Evolutionary conservation across 1,140 invertebrate species (phyloP), one percentile per base, ranked within the genome.

Genomic region (Leptestheria dahalacensis): DNA sequence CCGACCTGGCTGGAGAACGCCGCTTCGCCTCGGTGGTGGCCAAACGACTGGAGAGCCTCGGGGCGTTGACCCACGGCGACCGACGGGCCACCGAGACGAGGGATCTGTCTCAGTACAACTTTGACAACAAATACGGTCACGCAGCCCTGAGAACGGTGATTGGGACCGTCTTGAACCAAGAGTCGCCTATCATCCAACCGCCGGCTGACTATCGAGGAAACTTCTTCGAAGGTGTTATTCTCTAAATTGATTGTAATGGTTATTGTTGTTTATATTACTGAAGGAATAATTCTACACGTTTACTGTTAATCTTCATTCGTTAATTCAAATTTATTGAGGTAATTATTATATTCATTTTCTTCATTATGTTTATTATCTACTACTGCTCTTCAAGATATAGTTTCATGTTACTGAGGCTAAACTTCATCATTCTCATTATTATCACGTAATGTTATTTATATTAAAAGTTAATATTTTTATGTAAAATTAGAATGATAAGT

Each of bases 1-100:
- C 95, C 1, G 92, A 99, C 72, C 71, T 99, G 64, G 97, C 97
- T 9, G 97, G 96, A 57, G 97, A 99, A 74, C 78, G 93, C 61
- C 79, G 97, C 62, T 97, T 96, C 73, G 93, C 91, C 3, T 93
- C 89, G 1, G 91, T 90, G 62, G 94, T 97, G 1, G 91, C 94
- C 24, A 96, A 97, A 73, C 79, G 96, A 66, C 74, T 99, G n/a
- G 91, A 99, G 74, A 94, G 90, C 68, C 75, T 97, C 66, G 95
- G 71, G 57, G 97, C 97, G 6, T 73, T 99, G 12, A 99, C 97
- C 0, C 97, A 99, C 74, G 97, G 96, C 49, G 97, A 99, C 78
- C 78, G 97, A 60, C 77, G 97, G 57, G 96, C 96, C 12, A 97
- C 95, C 0, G 96, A 99, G 75, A 88, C 91, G 0, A 73, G 96